A percentile compares a stretch with the other conserved stretches of the same genome.
Evolutionary conservation across 2,888 invertebrate species (phyloP).

Genomic region (Ferdinandea cuprea): DNA sequence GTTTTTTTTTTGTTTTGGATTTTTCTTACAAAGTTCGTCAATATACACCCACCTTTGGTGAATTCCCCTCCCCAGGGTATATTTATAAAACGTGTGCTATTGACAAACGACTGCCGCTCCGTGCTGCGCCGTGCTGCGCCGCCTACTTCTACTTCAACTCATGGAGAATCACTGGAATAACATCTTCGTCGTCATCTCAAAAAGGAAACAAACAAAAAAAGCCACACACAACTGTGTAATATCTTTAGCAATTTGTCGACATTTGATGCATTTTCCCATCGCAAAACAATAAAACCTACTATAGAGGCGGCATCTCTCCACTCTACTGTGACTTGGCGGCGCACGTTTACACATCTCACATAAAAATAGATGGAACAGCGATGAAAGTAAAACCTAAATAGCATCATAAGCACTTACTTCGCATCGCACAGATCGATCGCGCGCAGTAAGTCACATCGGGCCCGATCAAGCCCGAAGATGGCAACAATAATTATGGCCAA

Average conservation of each 20-base stretch:
- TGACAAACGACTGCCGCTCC: slow-evolving; percentile 53
- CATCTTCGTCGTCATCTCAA: slow-evolving; percentile 29
- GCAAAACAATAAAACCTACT: slow-evolving; percentile 58
- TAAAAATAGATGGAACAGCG: slow-evolving; percentile 51
- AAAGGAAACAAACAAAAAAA: slow-evolving; percentile 35
- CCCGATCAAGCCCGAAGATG: slow-evolving; percentile 6
- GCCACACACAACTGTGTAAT: slow-evolving; percentile 63
- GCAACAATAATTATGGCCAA: slow-evolving; percentile 65
- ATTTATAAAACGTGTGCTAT: slow-evolving; percentile 8
- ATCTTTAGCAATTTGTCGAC: slow-evolving; percentile 69
- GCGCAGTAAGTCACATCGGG: slow-evolving; percentile 24
- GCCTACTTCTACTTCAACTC: slow-evolving; percentile 41
- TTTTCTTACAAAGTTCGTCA: slow-evolving; percentile 14
- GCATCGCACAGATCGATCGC: slow-evolving; percentile 7
- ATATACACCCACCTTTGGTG: not conserved
- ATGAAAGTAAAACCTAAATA: slow-evolving; percentile 73
- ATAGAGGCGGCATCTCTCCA: slow-evolving; percentile 29
- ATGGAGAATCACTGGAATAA: slow-evolving; percentile 26
- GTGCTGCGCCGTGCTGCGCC: too few relatives aligned
- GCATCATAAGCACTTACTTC: slow-evolving; percentile 51
- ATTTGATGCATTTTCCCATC: slow-evolving; percentile 68
- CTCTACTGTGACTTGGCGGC: slow-evolving; percentile 34
- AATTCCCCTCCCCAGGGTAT: not conserved
- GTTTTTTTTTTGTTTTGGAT: slow-evolving; percentile 1
- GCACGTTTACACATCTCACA: slow-evolving; percentile 22